These are phyloP conservation scores for Myrmecophaga tridactyla DNA, from an alignment of 2,113 vertebrate species.

Conservation along the genomic window DNA sequence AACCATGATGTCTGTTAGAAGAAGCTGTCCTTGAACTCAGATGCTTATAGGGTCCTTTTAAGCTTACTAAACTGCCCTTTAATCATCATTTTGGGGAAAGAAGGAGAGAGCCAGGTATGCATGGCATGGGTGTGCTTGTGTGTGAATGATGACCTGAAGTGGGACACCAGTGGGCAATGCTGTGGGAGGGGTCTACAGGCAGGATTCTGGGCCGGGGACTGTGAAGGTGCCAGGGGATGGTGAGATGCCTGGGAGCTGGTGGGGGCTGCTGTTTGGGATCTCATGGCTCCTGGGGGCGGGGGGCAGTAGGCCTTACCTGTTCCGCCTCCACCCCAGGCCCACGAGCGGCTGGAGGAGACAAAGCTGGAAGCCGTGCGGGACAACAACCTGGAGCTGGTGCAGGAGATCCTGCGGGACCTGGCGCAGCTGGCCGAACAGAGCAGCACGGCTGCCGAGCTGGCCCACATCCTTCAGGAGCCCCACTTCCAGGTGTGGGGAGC, in stretches of 20 bases:
- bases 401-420: constrained; percentile 95
- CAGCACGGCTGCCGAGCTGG: constrained; percentile 88
- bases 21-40: neutral
- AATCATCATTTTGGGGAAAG: neutral
- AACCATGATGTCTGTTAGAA: neutral
- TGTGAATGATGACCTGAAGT: neutral
- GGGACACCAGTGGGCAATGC: too few species aligned
- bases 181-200: neutral
- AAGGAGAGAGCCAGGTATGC: neutral
- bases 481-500: constrained; percentile 91
- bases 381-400: constrained; percentile 95
- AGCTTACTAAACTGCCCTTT: neutral
- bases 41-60: neutral
- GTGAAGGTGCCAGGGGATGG: neutral
- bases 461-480: constrained; percentile 92
- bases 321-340: constrained; percentile 82
- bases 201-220: neutral
- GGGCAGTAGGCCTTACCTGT: neutral
- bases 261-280: neutral
- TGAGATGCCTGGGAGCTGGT: neutral
- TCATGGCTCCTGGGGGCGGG: neutral
- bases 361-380: constrained; percentile 95
- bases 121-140: neutral
- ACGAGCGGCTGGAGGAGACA: constrained; percentile 92
- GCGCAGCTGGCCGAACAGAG: constrained; percentile 83